phyloP scores from a whole-genome alignment of 2,797 vertebrate genomes.

The Enteromius paludinosus region DNA sequence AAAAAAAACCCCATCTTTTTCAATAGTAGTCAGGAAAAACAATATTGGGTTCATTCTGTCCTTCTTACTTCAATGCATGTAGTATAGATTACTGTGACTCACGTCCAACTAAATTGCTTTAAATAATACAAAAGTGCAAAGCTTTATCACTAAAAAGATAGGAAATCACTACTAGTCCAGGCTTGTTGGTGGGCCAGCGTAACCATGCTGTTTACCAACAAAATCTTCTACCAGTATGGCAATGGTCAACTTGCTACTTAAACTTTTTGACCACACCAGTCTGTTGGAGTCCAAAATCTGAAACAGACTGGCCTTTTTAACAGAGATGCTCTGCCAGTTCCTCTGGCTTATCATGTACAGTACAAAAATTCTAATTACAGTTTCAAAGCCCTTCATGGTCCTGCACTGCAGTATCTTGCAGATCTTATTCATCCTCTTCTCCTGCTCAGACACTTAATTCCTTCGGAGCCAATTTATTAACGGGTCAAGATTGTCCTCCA shows the following conservation, averaged over 20 bases:
- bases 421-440: slow-evolving; percentile 12
- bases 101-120: neutral
- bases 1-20: neutral
- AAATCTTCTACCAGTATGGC: neutral
- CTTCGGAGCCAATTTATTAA: slow-evolving; percentile 39
- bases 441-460: slow-evolving; percentile 25
- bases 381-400: slow-evolving; percentile 17
- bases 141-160: neutral
- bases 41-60: neutral
- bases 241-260: neutral
- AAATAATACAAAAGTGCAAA: neutral
- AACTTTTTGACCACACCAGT: neutral
- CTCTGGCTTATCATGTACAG: neutral
- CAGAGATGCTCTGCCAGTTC: slow-evolving; percentile 6
- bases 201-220: neutral
- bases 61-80: neutral
- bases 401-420: neutral
- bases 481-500: slow-evolving; percentile 17
- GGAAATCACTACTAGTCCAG: neutral
- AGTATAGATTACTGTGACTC: neutral
- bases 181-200: neutral
- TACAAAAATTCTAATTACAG: slow-evolving; percentile 19
- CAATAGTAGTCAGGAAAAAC: neutral
- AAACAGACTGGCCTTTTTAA: neutral
- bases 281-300: neutral